Evolutionary conservation across 2,888 invertebrate species (phyloP).

Genomic region (Tyria jacobaeae): DNA sequence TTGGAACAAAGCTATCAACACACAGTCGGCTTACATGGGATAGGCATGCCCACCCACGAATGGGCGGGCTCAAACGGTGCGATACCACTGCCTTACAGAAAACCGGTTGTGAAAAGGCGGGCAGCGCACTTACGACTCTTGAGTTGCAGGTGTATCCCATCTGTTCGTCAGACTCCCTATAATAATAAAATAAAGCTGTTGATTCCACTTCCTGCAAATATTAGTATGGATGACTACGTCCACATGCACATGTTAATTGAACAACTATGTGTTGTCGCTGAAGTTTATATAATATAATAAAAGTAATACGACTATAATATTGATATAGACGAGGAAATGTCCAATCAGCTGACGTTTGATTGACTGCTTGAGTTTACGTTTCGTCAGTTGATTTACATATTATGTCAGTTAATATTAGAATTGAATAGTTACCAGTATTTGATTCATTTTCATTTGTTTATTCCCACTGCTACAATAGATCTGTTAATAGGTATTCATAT

Average conservation of each 20-base stretch:
- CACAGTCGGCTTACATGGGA: no score
- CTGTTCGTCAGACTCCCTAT: no score
- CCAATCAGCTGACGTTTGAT: background rate
- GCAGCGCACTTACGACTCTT: no score
- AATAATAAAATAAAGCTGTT: no score
- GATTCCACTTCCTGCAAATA: no score
- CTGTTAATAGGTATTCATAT: background rate
- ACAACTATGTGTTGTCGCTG: background rate
- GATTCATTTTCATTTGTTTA: no score
- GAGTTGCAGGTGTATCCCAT: no score
- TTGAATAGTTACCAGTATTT: background rate
- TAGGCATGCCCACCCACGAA: no score
- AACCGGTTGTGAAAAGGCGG: no score
- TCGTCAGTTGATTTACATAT: background rate
- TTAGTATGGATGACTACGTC: background rate
- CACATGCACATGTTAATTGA: background rate
- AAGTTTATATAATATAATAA: background rate
- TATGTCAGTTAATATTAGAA: background rate
- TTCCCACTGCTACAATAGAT: background rate
- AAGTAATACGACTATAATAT: background rate
- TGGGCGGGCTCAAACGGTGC: no score
- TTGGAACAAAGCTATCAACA: no score
- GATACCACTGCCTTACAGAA: no score
- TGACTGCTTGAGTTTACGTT: background rate
- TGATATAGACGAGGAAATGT: background rate